phyloP scores from a whole-genome alignment of 1,140 invertebrate genomes.

The Macrocentrus cingulum region DNA sequence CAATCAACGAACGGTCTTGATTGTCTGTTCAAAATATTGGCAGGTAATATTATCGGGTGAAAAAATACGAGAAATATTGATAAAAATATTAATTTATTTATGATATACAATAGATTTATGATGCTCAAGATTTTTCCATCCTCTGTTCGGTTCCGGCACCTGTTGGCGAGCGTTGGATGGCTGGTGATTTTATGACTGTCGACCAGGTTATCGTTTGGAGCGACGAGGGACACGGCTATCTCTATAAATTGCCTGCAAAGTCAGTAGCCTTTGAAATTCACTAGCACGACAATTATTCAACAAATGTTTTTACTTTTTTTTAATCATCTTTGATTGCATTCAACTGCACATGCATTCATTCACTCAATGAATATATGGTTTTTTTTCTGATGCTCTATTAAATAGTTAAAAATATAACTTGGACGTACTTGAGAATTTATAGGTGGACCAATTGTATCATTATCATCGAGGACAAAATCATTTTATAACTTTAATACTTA shows the following conservation, averaged over 20 bases:
- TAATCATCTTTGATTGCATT: not conserved
- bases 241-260: slow-evolving; percentile 95
- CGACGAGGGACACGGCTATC: slow-evolving; percentile 89
- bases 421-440: too few species aligned
- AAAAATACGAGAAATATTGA: slow-evolving; percentile 3
- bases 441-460: too few species aligned
- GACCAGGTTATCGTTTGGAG: slow-evolving; percentile 92
- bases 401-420: too few species aligned
- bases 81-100: not conserved
- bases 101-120: slow-evolving; percentile 69
- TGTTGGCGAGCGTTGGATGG: slow-evolving; percentile 87
- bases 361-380: not conserved
- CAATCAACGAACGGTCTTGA: slow-evolving; percentile 94
- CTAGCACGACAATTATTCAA: not conserved
- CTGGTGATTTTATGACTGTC: slow-evolving; percentile 88
- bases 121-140: slow-evolving; percentile 91
- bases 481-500: not conserved
- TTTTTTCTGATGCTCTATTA: slow-evolving; percentile 1
- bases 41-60: too few species aligned
- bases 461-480: slow-evolving; percentile 11
- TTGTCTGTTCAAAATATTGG: slow-evolving; percentile 96
- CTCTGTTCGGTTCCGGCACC: slow-evolving; percentile 85
- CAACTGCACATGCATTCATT: not conserved
- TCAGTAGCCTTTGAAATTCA: slow-evolving; percentile 60
- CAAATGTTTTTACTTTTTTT: slow-evolving; percentile 10